Percentiles rank a stretch among this genome's conserved stretches.
phyloP scores from a whole-genome alignment of 2,797 vertebrate genomes.

The Notolepis coatsorum region DNA sequence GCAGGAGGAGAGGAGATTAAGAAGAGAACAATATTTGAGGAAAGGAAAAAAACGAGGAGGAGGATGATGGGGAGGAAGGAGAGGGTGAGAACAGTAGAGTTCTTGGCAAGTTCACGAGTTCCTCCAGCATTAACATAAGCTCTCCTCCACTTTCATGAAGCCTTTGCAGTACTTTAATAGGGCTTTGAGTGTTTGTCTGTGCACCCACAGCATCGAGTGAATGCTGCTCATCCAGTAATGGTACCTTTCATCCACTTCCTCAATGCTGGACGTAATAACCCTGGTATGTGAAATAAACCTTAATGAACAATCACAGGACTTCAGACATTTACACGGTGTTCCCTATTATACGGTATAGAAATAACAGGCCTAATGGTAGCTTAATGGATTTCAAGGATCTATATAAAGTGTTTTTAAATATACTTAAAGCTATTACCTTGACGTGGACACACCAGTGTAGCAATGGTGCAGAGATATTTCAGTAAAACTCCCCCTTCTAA shows the following conservation, averaged over 20 bases:
- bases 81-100: conserved; percentile 12
- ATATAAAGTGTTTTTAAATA: not conserved
- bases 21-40: not conserved
- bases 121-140: conserved; percentile 1
- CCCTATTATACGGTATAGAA: not conserved
- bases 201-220: conserved; percentile 1
- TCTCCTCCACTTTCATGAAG: conserved; percentile 8
- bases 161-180: not conserved
- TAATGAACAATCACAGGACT: not conserved
- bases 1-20: not conserved
- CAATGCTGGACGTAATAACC: not conserved
- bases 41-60: conserved; percentile 17
- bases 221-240: not conserved
- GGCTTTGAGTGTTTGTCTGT: not conserved
- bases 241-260: not conserved
- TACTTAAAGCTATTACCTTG: no score
- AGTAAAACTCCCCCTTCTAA: no score
- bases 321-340: not conserved
- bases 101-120: conserved; percentile 10
- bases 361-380: not conserved
- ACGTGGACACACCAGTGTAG: no score
- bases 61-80: conserved; percentile 10
- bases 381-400: not conserved
- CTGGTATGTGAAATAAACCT: not conserved
- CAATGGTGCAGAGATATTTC: no score